A percentile compares a stretch with the other conserved stretches of the same genome.
phyloP scores from a whole-genome alignment of 1,140 invertebrate genomes.

The Achatina immaculata region DNA sequence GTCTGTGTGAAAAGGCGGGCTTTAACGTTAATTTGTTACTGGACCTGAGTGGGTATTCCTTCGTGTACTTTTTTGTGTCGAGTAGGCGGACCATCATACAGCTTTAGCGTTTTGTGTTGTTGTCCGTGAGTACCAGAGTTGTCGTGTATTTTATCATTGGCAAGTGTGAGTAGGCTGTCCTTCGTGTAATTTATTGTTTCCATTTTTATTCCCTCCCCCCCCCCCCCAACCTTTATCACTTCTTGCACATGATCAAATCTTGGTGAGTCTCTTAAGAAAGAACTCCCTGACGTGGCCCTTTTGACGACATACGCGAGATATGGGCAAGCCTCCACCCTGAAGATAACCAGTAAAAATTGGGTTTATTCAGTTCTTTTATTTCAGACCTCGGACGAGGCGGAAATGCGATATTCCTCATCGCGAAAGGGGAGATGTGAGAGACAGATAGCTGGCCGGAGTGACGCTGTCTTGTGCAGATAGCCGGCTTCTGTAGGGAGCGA shows the following conservation, averaged over 20 bases:
- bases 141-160: no score
- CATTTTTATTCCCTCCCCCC: background rate
- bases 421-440: constrained; percentile 10
- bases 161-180: background rate
- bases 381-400: constrained; percentile 11
- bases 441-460: constrained; percentile 1
- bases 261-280: no score
- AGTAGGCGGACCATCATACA: no score
- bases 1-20: no score
- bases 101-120: no score
- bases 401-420: constrained; percentile 27
- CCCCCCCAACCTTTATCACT: no score
- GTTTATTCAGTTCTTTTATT: constrained; percentile 35
- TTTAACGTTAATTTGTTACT: no score
- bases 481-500: constrained; percentile 4
- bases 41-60: no score
- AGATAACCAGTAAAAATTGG: constrained; percentile 22
- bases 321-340: background rate
- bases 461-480: constrained; percentile 28
- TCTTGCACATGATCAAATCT: background rate
- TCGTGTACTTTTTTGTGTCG: no score
- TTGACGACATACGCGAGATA: constrained; percentile 6
- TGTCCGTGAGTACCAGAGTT: no score
- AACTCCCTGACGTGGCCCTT: constrained; percentile 7
- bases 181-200: background rate